These are phyloP conservation scores for Spodoptera exigua DNA, from an alignment of 2,888 invertebrate species.

Conservation along the genomic window DNA sequence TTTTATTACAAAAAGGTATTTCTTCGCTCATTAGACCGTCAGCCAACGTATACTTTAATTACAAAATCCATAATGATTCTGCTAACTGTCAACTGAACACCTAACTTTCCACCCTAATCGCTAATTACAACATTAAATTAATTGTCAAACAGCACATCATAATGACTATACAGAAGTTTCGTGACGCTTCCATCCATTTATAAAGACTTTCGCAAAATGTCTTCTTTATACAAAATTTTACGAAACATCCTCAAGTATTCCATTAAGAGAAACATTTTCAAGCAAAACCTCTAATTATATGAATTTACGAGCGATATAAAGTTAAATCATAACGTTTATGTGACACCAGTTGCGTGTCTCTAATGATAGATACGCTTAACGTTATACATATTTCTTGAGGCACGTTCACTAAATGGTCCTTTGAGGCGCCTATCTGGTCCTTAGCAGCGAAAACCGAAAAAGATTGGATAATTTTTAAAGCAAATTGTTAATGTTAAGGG, in stretches of 20 bases:
- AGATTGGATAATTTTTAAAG: constrained; percentile 21
- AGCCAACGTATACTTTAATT: too few relatives aligned
- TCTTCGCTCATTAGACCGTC: too few relatives aligned
- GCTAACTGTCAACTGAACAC: too few relatives aligned
- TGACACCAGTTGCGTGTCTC: constrained; percentile 54
- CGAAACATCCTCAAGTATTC: constrained; percentile 36
- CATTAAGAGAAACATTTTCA: constrained; percentile 38
- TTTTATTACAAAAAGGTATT: too few relatives aligned
- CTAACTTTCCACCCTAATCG: neutral
- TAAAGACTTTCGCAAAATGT: constrained; percentile 16
- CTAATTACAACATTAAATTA: neutral
- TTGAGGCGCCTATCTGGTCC: constrained; percentile 6
- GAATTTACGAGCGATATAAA: constrained; percentile 55
- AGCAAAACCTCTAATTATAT: constrained; percentile 49
- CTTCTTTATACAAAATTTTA: constrained; percentile 24
- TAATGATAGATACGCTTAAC: constrained; percentile 45
- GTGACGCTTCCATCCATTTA: constrained; percentile 21
- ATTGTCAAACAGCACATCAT: neutral
- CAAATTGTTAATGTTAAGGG: constrained; percentile 34
- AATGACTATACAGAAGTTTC: constrained; percentile 16
- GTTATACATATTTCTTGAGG: constrained; percentile 24
- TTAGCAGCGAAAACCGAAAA: constrained; percentile 22
- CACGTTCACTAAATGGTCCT: constrained; percentile 24
- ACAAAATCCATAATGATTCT: too few relatives aligned
- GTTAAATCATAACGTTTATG: constrained; percentile 55